Conservation (phyloP, 2,797 vertebrate genomes). For the Denticeps clupeoides region DNA sequence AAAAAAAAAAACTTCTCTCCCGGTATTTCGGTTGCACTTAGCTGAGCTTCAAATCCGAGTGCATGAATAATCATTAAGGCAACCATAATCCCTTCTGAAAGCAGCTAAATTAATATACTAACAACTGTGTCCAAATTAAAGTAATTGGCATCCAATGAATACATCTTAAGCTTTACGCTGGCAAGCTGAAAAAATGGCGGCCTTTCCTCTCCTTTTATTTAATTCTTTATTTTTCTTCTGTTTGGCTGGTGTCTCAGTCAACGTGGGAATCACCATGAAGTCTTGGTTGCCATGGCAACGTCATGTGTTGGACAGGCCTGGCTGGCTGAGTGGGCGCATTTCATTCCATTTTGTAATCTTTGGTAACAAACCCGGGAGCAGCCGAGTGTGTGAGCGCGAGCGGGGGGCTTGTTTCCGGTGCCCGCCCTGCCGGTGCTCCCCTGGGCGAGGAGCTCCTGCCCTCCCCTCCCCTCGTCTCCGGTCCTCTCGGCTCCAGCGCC, state of each 20-base stretch:
- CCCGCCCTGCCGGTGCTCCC: too few species aligned
- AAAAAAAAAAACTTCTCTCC: not conserved
- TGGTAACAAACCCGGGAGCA: conserved; percentile 43
- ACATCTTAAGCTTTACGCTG: conserved; percentile 25
- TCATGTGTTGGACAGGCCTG: conserved; percentile 45
- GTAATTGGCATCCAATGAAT: conserved; percentile 37
- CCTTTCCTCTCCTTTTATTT: not conserved
- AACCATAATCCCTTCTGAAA: conserved; percentile 51
- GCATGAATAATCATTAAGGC: conserved; percentile 54
- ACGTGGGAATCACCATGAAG: conserved; percentile 45
- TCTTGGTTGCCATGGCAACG: conserved; percentile 66
- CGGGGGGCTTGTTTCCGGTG: not conserved
- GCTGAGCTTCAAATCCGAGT: conserved; percentile 40
- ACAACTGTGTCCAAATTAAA: conserved; percentile 46
- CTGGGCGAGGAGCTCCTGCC: too few species aligned
- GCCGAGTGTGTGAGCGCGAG: conserved; percentile 37
- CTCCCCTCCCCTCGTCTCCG: not conserved
- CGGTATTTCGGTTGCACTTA: conserved; percentile 29
- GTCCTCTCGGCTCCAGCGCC: conserved; percentile 29
- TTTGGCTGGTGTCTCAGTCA: conserved; percentile 26
- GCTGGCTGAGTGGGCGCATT: conserved; percentile 49
- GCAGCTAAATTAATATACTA: conserved; percentile 44
- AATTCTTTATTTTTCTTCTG: too few species aligned
- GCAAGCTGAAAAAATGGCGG: conserved; percentile 18
- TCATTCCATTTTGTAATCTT: conserved; percentile 58